Conservation (phyloP, 2,113 vertebrate species). For the Caranx melampygus region DNA sequence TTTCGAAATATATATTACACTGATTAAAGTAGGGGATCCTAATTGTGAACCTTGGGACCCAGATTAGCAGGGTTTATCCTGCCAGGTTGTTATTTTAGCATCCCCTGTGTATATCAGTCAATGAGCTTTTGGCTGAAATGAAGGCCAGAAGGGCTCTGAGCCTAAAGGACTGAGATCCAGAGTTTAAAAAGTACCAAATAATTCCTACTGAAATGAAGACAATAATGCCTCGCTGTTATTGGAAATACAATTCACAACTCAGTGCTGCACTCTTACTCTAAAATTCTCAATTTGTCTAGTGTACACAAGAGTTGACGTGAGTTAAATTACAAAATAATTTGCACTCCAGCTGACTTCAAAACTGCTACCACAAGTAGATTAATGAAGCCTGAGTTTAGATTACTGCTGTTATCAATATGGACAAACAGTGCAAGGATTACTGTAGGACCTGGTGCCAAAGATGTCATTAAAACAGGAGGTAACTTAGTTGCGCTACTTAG, state of each 20-base stretch:
- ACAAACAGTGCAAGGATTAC: neutral
- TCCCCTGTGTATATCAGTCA: neutral
- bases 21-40: conserved; percentile 3
- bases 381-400: neutral
- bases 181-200: neutral
- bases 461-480: neutral
- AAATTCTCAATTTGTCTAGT: too few species aligned
- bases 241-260: neutral
- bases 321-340: conserved; percentile 1
- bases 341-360: neutral
- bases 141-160: neutral
- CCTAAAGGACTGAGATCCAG: conserved; percentile 1
- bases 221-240: neutral
- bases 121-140: neutral
- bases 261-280: neutral
- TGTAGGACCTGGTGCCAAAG: neutral
- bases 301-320: neutral
- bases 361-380: neutral
- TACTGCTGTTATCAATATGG: neutral
- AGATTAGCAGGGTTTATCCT: neutral
- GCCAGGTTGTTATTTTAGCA: neutral
- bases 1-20: neutral
- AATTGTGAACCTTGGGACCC: neutral
- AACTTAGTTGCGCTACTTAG: neutral
- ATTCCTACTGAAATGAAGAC: neutral